Evolutionary conservation across 2,797 vertebrate species (phyloP).

Genomic region (Sebastes oblongus): DNA sequence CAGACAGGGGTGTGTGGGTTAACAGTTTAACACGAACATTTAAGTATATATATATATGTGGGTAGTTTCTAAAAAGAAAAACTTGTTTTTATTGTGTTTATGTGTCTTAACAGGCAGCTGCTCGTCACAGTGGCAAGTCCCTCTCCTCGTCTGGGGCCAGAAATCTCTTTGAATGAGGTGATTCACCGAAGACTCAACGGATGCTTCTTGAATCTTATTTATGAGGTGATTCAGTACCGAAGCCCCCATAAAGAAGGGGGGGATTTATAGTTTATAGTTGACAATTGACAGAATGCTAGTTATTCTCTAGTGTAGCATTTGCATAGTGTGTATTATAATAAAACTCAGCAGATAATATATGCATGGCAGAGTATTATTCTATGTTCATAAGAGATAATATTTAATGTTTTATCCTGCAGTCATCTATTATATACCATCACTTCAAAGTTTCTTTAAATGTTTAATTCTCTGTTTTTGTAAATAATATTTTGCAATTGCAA

Average conservation of each 20-base stretch:
- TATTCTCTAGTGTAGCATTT: not conserved
- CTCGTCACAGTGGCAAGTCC: conserved; percentile 85
- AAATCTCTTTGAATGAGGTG: conserved; percentile 82
- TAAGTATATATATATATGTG: not conserved
- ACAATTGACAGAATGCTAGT: not conserved
- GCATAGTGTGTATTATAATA: not conserved
- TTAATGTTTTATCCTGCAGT: not conserved
- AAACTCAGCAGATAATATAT: not conserved
- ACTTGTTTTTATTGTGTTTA: not conserved
- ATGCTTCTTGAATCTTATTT: not conserved
- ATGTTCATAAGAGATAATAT: not conserved
- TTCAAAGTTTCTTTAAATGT: not conserved
- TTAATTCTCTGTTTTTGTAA: not conserved
- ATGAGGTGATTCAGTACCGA: conserved; percentile 5
- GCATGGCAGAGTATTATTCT: not conserved
- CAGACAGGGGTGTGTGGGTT: conserved; percentile 84
- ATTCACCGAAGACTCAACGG: conserved; percentile 34
- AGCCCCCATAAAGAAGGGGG: not conserved
- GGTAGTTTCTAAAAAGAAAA: not conserved
- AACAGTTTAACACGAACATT: not conserved
- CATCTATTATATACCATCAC: not conserved
- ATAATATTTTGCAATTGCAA: not conserved
- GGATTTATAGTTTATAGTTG: not conserved
- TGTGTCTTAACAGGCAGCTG: conserved; percentile 80
- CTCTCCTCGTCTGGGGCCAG: conserved; percentile 84